A percentile compares a stretch with the other conserved stretches of the same genome.
Conservation (phyloP, 2,888 invertebrate genomes). For the Calliphora vomitoria region DNA sequence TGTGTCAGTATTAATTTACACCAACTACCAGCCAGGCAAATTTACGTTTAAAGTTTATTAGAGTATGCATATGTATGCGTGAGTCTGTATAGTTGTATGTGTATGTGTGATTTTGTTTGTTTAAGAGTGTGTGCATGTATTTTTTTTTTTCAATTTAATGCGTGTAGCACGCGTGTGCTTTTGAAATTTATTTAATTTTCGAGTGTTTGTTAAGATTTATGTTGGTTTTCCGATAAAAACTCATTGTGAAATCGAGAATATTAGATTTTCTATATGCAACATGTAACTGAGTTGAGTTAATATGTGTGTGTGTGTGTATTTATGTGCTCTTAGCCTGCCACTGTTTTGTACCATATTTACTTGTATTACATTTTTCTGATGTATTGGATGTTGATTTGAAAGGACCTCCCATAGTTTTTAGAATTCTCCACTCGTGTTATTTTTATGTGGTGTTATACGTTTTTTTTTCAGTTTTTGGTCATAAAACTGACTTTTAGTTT, state of each 20-base stretch:
- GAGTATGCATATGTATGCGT: conserved; percentile 14
- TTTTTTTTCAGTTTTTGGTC: conserved; percentile 43
- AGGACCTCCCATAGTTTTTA: conserved; percentile 56
- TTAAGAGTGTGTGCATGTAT: not conserved
- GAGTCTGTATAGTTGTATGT: conserved; percentile 8
- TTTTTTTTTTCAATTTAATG: conserved; percentile 45
- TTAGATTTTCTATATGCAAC: conserved; percentile 44
- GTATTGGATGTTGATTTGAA: conserved; percentile 54
- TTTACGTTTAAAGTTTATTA: conserved; percentile 32
- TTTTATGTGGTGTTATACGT: conserved; percentile 30
- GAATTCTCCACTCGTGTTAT: conserved; percentile 24
- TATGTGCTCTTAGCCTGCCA: not conserved
- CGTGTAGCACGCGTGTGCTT: conserved; percentile 72
- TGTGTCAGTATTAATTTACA: conserved; percentile 68
- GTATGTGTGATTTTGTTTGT: conserved; percentile 13
- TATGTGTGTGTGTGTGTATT: not conserved
- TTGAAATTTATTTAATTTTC: conserved; percentile 71
- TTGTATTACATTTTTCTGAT: conserved; percentile 13
- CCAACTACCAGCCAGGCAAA: conserved; percentile 22
- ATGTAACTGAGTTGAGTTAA: conserved; percentile 19
- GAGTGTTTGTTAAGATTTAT: conserved; percentile 73
- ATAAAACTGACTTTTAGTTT: conserved; percentile 56
- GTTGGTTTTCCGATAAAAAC: conserved; percentile 60
- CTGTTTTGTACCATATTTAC: conserved; percentile 14
- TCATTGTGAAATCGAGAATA: conserved; percentile 63